Conservation (phyloP, 2,888 invertebrate genomes). For the Girardia tigrina region DNA sequence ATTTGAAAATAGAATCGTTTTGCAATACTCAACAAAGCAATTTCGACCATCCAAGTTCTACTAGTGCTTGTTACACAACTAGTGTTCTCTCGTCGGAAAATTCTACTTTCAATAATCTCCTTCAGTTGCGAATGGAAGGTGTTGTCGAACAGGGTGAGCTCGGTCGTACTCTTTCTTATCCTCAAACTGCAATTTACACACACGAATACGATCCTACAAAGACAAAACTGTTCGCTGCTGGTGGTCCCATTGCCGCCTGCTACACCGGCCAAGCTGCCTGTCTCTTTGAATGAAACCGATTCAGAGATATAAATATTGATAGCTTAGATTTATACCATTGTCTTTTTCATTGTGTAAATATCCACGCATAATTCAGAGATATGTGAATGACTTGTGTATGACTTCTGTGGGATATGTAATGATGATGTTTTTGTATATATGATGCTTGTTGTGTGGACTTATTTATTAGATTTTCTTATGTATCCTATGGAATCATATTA, state of each 20-base stretch:
- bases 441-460: background rate
- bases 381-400: constrained; percentile 14
- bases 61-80: background rate
- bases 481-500: background rate
- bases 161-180: constrained; percentile 20
- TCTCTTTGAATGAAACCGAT: constrained; percentile 32
- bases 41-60: too few relatives aligned
- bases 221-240: constrained; percentile 78
- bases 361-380: constrained; percentile 19
- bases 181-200: constrained; percentile 67
- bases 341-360: constrained; percentile 7
- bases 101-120: background rate
- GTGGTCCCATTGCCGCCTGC: constrained; percentile 78
- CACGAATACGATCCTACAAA: constrained; percentile 85
- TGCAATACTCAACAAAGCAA: background rate
- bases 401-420: background rate
- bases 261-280: constrained; percentile 62
- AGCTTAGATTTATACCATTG: constrained; percentile 20
- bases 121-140: constrained; percentile 7
- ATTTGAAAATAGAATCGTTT: background rate
- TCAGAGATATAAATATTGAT: background rate
- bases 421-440: background rate
- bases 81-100: background rate
- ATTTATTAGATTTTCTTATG: background rate
- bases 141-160: constrained; percentile 6